Evolutionary conservation across 2,888 invertebrate species (phyloP), one percentile per base, ranked within the genome.

Genomic region (Hirtodrosophila confusa): DNA sequence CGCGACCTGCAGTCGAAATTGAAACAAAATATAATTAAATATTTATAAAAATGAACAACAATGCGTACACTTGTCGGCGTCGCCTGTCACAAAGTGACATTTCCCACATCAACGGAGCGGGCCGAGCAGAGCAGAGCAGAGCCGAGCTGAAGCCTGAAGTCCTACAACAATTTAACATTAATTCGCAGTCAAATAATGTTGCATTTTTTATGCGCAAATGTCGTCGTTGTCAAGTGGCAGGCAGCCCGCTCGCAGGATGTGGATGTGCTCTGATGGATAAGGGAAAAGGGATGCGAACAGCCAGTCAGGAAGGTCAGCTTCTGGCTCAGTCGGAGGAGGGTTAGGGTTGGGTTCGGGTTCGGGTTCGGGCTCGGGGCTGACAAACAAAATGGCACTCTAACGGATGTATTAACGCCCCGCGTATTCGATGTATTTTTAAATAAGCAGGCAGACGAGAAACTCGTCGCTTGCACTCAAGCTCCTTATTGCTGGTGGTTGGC

Each of bases 141-240:
- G 17, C 17, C 17, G 17, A 58, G 40, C 8, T 9, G 55, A 58
- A 45, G 61, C 65, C 17, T 17, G 17, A 17, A 17, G 58, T 68
- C 75, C 75, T 77, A 79, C 82, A 89, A 80, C 80, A 80, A 86
- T 88, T 89, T 85, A 88, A 88, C 88, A 88, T 89, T 88, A 88
- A 89, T 89, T 89, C 86, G 75, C 80, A 89, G 86, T 89, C 88
- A 89, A 88, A 88, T 89, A 85, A 80, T 86, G 82, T 70, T 89
- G 88, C 88, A 89, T 89, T 87, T 88, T 89, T 89, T 84, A 89
- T 89, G 88, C 82, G 82, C 88, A 83, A 89, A 88, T 87, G 89
- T 89, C 84, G 89, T 88, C 89, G 88, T 89, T 88, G 89, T 88
- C 88, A 89, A 89, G 84, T 88, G 87, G 77, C 86, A 88, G 78